Conservation (phyloP, 2,797 vertebrate genomes). For the Fringilla coelebs region DNA sequence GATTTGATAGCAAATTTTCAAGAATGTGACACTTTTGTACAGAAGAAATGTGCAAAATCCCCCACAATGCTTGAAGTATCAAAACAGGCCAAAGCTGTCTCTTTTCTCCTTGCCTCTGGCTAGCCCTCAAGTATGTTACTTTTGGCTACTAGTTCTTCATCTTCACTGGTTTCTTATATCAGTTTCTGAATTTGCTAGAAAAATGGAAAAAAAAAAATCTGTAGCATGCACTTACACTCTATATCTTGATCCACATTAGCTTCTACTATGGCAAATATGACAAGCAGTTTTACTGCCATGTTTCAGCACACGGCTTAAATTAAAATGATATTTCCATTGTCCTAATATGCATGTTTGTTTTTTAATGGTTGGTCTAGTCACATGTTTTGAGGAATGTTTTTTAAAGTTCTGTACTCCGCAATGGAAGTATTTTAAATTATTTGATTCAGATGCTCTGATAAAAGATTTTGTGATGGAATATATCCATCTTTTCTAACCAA, state of each 20-base stretch:
- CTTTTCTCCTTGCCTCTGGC: conserved; percentile 38
- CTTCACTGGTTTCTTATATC: not conserved
- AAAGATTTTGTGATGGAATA: not conserved
- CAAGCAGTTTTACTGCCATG: not conserved
- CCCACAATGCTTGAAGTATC: conserved; percentile 3
- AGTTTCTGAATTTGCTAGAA: conserved; percentile 3
- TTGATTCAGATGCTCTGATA: not conserved
- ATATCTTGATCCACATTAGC: not conserved
- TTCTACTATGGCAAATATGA: not conserved
- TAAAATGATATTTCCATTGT: not conserved
- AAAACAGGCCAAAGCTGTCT: conserved; percentile 16
- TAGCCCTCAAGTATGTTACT: conserved; percentile 30
- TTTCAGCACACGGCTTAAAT: not conserved
- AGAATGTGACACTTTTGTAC: not conserved
- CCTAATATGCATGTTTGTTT: not conserved
- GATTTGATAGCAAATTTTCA: not conserved
- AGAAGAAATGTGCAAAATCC: not conserved
- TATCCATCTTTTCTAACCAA: not conserved
- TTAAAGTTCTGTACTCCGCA: not conserved
- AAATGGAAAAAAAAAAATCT: not conserved
- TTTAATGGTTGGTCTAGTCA: not conserved
- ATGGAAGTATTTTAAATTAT: conserved; percentile 3
- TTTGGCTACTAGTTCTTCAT: conserved; percentile 10
- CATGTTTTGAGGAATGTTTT: not conserved
- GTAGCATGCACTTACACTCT: not conserved